phyloP scores from a whole-genome alignment of 1,140 invertebrate species.

The Amphibalanus amphitrite region DNA sequence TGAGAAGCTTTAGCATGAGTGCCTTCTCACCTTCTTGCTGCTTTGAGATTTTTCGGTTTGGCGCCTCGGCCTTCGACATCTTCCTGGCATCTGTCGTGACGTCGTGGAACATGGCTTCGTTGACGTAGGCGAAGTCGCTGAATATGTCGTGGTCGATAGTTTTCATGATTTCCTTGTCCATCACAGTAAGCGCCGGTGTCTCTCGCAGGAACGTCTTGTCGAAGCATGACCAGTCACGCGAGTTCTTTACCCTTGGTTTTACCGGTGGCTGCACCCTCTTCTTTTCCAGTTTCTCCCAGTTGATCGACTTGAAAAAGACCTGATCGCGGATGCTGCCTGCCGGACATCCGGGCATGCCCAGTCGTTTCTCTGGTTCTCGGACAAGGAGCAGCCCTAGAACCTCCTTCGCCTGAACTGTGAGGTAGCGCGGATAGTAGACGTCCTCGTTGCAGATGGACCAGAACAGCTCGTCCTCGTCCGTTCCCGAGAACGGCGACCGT shows the following conservation, averaged over 20 bases:
- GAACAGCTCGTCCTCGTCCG: no score
- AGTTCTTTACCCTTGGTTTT: neutral
- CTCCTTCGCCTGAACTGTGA: conserved; percentile 66
- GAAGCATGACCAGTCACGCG: neutral
- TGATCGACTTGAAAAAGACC: conserved; percentile 71
- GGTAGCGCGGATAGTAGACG: no score
- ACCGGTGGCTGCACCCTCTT: neutral
- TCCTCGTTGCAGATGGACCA: no score
- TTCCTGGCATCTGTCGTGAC: neutral
- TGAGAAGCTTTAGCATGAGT: neutral
- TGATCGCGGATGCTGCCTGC: conserved; percentile 78
- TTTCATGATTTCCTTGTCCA: neutral
- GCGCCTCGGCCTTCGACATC: neutral
- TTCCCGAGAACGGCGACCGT: no score
- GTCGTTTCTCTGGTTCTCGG: no score
- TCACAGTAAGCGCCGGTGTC: neutral
- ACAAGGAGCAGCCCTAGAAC: conserved; percentile 72
- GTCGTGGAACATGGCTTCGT: neutral
- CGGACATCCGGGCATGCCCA: conserved; percentile 60
- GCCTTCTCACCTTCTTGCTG: neutral
- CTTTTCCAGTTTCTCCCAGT: conserved; percentile 72
- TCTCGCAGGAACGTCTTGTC: neutral
- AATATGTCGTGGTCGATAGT: neutral
- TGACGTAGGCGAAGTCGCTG: neutral
- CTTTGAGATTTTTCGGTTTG: neutral